phyloP scores from a whole-genome alignment of 2,888 invertebrate species.

The Chymomyza caudatula region DNA sequence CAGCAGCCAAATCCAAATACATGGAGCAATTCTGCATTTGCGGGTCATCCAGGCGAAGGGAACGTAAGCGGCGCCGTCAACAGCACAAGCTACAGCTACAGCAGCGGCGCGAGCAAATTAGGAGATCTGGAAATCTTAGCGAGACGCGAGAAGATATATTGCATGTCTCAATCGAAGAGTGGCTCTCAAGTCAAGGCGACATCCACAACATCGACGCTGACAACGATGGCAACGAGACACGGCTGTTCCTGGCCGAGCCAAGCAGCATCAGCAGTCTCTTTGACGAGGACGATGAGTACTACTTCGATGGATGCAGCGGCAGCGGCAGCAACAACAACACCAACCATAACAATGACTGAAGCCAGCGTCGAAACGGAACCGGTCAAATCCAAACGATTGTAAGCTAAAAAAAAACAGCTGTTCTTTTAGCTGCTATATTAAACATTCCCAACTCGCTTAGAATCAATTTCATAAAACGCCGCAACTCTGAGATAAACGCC shows the following conservation, averaged over 20 bases:
- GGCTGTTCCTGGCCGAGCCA: conserved; percentile 58
- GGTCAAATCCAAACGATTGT: conserved; percentile 78
- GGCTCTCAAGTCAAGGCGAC: conserved; percentile 77
- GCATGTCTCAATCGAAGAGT: conserved; percentile 79
- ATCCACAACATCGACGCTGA: conserved; percentile 55
- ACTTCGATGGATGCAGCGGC: conserved; percentile 76
- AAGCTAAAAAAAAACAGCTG: conserved; percentile 51
- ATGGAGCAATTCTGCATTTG: conserved; percentile 85
- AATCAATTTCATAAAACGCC: conserved; percentile 77
- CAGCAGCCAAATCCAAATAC: conserved; percentile 80
- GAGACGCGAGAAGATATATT: conserved; percentile 79
- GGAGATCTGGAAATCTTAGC: conserved; percentile 85
- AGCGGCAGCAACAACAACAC: conserved; percentile 39
- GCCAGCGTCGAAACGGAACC: conserved; percentile 68
- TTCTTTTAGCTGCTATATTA: too few species aligned
- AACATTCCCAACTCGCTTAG: conserved; percentile 44
- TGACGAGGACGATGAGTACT: conserved; percentile 78
- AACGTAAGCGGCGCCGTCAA: conserved; percentile 71
- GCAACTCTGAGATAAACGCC: conserved; percentile 76
- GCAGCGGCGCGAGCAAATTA: conserved; percentile 78
- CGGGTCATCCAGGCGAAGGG: conserved; percentile 78
- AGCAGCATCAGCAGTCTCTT: conserved; percentile 62
- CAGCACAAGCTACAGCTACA: conserved; percentile 74
- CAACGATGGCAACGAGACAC: conserved; percentile 51
- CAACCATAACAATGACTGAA: conserved; percentile 49